Percentiles rank a stretch among this genome's conserved stretches.
phyloP scores from a whole-genome alignment of 2,113 vertebrate genomes.

The Sceloporus tristichus region DNA sequence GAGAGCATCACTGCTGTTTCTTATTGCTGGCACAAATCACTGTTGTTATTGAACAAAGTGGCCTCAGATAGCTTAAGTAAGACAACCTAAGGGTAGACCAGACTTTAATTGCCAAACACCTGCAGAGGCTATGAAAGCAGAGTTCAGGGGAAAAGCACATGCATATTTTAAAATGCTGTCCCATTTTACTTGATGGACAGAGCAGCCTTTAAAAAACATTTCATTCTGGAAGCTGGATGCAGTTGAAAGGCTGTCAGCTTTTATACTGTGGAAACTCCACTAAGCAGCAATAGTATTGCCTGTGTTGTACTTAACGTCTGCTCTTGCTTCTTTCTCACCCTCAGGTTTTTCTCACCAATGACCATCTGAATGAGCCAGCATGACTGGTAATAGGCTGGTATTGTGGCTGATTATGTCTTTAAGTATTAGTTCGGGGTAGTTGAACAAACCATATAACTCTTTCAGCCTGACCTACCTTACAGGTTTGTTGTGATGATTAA shows the following conservation, averaged over 20 bases:
- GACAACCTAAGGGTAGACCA: constrained; percentile 14
- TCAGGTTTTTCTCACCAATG: neutral
- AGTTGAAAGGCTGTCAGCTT: neutral
- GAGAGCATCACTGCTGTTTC: neutral
- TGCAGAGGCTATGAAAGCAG: neutral
- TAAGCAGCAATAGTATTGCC: neutral
- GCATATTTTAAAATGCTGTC: constrained; percentile 11
- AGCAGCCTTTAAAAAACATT: neutral
- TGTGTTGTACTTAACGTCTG: neutral
- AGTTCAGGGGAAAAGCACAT: neutral
- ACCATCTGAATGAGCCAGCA: neutral
- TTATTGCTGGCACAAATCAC: neutral
- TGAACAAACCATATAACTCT: no score
- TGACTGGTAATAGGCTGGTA: neutral
- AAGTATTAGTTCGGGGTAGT: neutral
- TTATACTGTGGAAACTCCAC: neutral
- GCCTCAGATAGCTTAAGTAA: neutral
- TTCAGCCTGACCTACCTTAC: neutral
- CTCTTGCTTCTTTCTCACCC: neutral
- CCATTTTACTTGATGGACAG: neutral
- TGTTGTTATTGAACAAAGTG: neutral
- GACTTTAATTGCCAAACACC: constrained; percentile 22
- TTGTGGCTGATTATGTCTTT: neutral
- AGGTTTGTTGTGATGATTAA: no score
- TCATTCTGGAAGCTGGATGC: neutral